These are phyloP conservation scores for Pterocles burchelli DNA, from an alignment of 2,113 vertebrate species.

Conservation along the genomic window DNA sequence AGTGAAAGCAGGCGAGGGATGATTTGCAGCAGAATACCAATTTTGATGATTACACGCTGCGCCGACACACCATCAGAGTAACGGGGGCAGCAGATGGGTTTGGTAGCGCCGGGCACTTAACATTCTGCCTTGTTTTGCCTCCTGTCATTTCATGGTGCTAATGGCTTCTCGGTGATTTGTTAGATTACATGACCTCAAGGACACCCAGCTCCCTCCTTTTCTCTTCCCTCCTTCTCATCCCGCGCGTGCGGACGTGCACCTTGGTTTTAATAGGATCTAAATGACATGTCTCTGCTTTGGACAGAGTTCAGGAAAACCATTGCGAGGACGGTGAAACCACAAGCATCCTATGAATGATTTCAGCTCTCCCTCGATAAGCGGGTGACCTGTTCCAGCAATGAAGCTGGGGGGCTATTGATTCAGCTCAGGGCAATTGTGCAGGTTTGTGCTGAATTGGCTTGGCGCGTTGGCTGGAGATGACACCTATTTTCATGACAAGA, in stretches of 20 bases:
- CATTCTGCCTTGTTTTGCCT: background rate
- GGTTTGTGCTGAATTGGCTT: background rate
- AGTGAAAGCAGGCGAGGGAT: background rate
- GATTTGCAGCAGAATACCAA: background rate
- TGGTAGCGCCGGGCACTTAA: background rate
- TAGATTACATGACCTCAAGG: conserved; percentile 8
- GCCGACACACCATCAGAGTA: background rate
- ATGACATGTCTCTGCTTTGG: background rate
- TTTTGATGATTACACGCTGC: conserved; percentile 33
- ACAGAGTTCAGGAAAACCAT: conserved; percentile 15
- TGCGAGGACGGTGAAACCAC: background rate
- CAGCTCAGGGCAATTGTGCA: background rate
- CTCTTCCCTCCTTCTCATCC: background rate
- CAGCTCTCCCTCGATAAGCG: background rate
- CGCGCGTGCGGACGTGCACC: rapidly evolving
- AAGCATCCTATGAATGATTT: background rate
- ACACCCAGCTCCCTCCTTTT: background rate
- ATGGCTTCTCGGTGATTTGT: background rate
- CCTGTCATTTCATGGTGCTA: background rate
- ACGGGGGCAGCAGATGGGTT: background rate
- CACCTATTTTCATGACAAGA: background rate
- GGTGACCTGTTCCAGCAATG: background rate
- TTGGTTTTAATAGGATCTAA: conserved; percentile 36
- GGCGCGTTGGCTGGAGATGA: background rate
- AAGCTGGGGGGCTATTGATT: background rate